Percentiles rank a stretch among this genome's conserved stretches.
These are phyloP conservation scores for Atlantisia rogersi DNA, from an alignment of 2,113 vertebrate species.

Conservation along the genomic window DNA sequence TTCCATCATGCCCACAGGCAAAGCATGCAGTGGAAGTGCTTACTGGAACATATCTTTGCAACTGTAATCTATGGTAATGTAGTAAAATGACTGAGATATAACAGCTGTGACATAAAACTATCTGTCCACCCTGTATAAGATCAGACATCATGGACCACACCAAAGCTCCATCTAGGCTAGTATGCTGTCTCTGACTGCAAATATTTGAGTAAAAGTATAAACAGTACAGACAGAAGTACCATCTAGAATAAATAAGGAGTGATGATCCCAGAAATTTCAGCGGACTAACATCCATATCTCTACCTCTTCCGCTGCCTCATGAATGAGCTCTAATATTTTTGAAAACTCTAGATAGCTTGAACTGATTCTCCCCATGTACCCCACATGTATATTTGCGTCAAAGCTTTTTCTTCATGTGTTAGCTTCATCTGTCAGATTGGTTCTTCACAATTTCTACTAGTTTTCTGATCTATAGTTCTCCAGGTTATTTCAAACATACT, in stretches of 20 bases:
- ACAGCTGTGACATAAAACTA: background rate
- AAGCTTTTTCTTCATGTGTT: background rate
- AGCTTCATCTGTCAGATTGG: background rate
- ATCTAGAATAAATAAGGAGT: background rate
- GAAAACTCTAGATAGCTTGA: background rate
- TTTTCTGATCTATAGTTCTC: background rate
- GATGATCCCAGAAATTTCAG: background rate
- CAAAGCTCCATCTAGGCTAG: background rate
- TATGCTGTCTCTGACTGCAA: background rate
- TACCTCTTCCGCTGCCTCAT: background rate
- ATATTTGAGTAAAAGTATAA: background rate
- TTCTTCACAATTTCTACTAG: background rate
- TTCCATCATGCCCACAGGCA: background rate
- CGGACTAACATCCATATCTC: background rate
- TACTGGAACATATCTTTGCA: background rate
- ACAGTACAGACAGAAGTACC: background rate
- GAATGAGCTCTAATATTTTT: background rate
- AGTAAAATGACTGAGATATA: background rate
- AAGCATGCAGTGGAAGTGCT: background rate
- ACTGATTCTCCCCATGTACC: background rate
- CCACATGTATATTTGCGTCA: background rate
- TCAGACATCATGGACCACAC: background rate
- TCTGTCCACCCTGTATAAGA: background rate
- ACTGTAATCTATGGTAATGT: background rate
- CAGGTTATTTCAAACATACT: background rate